phyloP scores from a whole-genome alignment of 2,113 vertebrate species.

The Syngnathoides biaculeatus region DNA sequence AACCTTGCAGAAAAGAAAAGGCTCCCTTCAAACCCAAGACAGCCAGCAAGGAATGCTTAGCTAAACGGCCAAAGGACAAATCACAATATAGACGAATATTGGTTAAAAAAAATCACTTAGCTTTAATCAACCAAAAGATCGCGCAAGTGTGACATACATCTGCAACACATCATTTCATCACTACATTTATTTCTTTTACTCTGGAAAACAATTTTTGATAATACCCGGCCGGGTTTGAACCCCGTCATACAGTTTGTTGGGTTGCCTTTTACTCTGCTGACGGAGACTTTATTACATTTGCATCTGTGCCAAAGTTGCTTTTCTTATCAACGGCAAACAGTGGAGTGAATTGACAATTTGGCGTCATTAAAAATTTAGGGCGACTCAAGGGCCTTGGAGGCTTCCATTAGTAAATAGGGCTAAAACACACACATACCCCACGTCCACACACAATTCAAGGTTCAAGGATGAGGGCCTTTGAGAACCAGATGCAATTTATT shows the following conservation, averaged over 20 bases:
- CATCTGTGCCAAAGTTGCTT: conserved; percentile 35
- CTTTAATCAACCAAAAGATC: background rate
- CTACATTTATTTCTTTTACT: background rate
- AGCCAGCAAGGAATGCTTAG: too few relatives aligned
- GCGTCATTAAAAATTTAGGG: conserved; percentile 73
- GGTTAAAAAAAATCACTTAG: background rate
- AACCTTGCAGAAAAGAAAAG: too few relatives aligned
- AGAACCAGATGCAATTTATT: conserved; percentile 92
- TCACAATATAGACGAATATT: background rate
- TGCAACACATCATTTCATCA: too few relatives aligned
- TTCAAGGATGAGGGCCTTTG: conserved; percentile 74
- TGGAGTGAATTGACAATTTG: conserved; percentile 65
- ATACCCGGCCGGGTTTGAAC: conserved; percentile 7
- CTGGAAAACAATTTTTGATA: background rate
- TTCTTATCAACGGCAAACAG: conserved; percentile 58
- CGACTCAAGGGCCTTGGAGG: conserved; percentile 58
- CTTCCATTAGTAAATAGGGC: conserved; percentile 75
- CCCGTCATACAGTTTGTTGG: background rate
- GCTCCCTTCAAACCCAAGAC: background rate
- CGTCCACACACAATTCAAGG: conserved; percentile 57
- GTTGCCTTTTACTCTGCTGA: conserved; percentile 30
- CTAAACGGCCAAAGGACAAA: too few relatives aligned
- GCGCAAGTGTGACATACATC: too few relatives aligned
- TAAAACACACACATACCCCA: conserved; percentile 33
- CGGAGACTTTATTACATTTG: conserved; percentile 39